Evolutionary conservation across 2,113 vertebrate genomes (phyloP).

Genomic region (Dolichallabes microphthalmus): DNA sequence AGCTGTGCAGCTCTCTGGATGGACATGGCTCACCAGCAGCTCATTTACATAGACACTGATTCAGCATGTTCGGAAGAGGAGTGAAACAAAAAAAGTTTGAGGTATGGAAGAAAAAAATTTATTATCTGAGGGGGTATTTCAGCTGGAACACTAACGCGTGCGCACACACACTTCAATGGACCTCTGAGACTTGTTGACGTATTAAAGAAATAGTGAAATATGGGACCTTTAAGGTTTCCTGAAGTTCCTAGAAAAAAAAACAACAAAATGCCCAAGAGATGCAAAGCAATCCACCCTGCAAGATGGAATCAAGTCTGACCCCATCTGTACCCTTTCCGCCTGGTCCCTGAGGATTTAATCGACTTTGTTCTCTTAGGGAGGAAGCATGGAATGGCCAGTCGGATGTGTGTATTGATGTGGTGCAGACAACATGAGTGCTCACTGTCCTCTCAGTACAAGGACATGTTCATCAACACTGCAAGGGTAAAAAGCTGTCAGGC

Average conservation of each 20-base stretch:
- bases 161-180: too few relatives aligned
- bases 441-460: not conserved
- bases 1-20: too few relatives aligned
- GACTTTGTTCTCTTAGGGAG: conserved; percentile 28
- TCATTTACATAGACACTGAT: too few relatives aligned
- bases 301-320: not conserved
- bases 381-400: not conserved
- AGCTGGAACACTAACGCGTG: too few relatives aligned
- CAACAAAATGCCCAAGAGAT: not conserved
- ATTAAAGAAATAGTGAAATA: too few relatives aligned
- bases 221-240: too few relatives aligned
- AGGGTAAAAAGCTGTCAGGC: not conserved
- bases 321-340: conserved; percentile 22
- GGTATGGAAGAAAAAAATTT: too few relatives aligned
- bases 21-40: too few relatives aligned
- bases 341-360: conserved; percentile 19
- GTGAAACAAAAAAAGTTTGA: too few relatives aligned
- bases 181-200: not conserved
- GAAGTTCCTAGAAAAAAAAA: not conserved
- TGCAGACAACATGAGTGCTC: conserved; percentile 2
- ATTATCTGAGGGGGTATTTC: too few relatives aligned
- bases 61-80: too few relatives aligned
- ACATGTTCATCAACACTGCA: not conserved
- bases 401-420: conserved; percentile 20
- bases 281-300: not conserved